Percentiles rank a stretch among this genome's conserved stretches.
Conservation (phyloP, 1,140 invertebrate genomes). For the Diprion similis region DNA sequence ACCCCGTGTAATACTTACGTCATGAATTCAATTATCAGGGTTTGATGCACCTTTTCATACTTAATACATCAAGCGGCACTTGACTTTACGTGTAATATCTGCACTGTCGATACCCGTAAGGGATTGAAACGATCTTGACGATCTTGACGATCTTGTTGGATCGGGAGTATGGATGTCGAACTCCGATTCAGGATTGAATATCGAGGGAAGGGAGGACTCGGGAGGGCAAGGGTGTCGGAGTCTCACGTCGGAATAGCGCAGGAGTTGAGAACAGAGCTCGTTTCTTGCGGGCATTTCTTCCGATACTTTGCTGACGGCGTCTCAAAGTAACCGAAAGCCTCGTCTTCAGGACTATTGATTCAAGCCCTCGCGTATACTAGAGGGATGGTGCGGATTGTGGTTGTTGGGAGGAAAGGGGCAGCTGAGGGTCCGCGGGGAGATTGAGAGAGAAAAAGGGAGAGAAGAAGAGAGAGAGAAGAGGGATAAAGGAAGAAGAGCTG, state of each 20-base stretch:
- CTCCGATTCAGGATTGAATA: too few relatives aligned
- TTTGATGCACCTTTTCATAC: too few relatives aligned
- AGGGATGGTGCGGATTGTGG: background rate
- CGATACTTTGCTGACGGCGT: constrained; percentile 6
- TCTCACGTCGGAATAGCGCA: background rate
- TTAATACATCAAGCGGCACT: too few relatives aligned
- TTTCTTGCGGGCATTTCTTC: constrained; percentile 1
- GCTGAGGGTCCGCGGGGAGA: background rate
- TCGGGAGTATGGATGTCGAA: too few relatives aligned
- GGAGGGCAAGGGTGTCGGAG: too few relatives aligned
- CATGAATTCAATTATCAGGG: too few relatives aligned
- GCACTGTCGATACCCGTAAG: too few relatives aligned
- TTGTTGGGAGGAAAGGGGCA: background rate
- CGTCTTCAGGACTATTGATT: background rate
- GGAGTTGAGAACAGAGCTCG: constrained; percentile 1
- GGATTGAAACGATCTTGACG: too few relatives aligned
- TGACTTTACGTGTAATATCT: too few relatives aligned
- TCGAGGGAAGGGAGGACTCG: too few relatives aligned
- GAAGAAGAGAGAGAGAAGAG: background rate
- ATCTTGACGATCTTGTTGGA: too few relatives aligned
- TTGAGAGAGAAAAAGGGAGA: background rate
- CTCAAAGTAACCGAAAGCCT: background rate
- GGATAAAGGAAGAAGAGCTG: background rate
- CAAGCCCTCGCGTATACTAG: background rate
- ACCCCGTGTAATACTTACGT: too few relatives aligned